These are phyloP conservation scores for Buteo buteo DNA, from an alignment of 2,113 vertebrate species.

Conservation along the genomic window DNA sequence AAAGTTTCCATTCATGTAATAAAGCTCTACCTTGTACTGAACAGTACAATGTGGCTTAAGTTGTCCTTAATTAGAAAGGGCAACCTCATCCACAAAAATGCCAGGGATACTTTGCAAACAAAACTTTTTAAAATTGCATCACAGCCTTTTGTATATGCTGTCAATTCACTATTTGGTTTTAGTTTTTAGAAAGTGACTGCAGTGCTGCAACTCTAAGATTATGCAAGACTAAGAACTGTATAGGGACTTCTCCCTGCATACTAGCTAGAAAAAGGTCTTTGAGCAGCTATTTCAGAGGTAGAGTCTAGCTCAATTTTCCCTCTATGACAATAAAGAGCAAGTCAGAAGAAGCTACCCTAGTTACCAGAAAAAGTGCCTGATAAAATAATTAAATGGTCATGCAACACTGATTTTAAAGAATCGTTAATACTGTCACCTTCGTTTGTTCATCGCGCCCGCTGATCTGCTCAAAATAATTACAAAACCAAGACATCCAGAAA, in stretches of 20 bases:
- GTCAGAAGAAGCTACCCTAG: neutral
- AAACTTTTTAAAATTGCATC: neutral
- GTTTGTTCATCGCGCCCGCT: accelerated
- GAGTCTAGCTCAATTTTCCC: neutral
- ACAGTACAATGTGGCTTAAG: neutral
- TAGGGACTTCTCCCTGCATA: neutral
- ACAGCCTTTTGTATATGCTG: neutral
- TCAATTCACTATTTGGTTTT: neutral
- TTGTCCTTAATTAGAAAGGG: neutral
- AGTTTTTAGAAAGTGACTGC: neutral
- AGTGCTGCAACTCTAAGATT: neutral
- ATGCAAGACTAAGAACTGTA: neutral
- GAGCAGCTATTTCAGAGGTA: neutral
- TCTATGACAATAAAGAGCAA: neutral
- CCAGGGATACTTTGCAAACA: neutral
- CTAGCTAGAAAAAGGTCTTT: neutral
- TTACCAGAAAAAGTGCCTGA: neutral
- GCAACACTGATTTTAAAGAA: neutral
- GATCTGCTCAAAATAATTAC: neutral
- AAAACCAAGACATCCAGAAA: neutral
- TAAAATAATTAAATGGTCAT: neutral
- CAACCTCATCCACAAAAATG: neutral
- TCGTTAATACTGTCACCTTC: neutral
- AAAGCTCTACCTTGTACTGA: neutral
- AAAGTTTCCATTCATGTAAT: neutral